phyloP scores from a whole-genome alignment of 1,140 invertebrate species.

The Zaprionus vittiger region DNA sequence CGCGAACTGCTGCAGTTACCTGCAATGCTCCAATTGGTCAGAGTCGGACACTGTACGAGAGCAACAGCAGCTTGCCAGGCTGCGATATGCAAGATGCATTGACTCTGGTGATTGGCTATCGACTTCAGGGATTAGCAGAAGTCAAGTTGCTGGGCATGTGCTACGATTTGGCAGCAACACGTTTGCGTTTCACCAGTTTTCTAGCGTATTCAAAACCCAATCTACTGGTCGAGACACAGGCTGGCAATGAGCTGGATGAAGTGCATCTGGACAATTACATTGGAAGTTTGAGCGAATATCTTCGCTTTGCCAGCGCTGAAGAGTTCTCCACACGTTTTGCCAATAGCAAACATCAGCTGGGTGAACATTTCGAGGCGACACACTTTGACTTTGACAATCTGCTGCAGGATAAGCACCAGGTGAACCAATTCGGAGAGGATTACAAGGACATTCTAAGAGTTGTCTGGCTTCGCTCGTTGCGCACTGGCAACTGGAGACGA shows the following conservation, averaged over 20 bases:
- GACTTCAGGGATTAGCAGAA: constrained; percentile 4
- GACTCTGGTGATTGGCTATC: constrained; percentile 30
- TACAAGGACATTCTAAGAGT: constrained; percentile 27
- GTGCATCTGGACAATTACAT: constrained; percentile 28
- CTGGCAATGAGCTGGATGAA: neutral
- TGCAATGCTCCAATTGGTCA: constrained; percentile 7
- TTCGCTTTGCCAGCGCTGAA: neutral
- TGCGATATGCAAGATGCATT: constrained; percentile 9
- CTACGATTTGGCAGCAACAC: constrained; percentile 20
- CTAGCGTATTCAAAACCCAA: constrained; percentile 20
- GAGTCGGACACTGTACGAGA: constrained; percentile 22
- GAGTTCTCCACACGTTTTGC: neutral
- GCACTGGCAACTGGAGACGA: constrained; percentile 28
- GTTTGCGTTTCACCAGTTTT: constrained; percentile 26
- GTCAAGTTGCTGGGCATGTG: constrained; percentile 31
- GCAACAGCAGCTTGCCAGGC: constrained; percentile 18
- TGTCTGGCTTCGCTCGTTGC: constrained; percentile 26
- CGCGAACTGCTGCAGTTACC: neutral
- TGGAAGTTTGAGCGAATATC: constrained; percentile 18
- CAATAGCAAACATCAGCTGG: neutral
- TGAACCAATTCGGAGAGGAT: neutral
- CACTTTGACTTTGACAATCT: constrained; percentile 27
- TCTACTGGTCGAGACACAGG: neutral
- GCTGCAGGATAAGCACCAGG: constrained; percentile 21
- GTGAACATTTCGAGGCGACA: constrained; percentile 3